Evolutionary conservation across 1,140 invertebrate species (phyloP), one percentile per base, ranked within the genome.

Genomic region (Drosophila punjabiensis): DNA sequence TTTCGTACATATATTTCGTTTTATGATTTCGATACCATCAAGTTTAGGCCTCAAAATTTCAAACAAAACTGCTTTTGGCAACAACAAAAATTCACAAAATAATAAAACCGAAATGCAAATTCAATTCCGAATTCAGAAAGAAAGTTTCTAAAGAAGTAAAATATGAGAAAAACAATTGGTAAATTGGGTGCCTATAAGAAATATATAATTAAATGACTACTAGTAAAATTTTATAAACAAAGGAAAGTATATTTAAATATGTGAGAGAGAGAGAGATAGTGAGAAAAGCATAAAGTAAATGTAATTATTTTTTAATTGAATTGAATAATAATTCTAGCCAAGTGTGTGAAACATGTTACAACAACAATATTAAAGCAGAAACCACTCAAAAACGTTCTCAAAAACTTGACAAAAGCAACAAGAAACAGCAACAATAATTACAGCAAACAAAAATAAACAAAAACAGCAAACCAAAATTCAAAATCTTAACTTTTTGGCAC

Each of bases 351-450:
- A 82, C 61, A 80, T 87, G 65, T 76, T 82, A 66, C 48, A 30
- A n/a, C 24, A 64, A 60, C 43, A 50, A 48, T 39, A 69, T 71
- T 59, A 85, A 30, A 61, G 68, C 68, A 74, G 39, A 60, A 78
- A 92, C 92, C 92, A 93, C 87, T 93, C 92, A 93, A 93, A 93
- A 93, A 93, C 92, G 92, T 93, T 93, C 92, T 82, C 65, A 88
- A 81, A 84, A 88, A 89, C 85, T 88, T 89, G 39, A 76, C 60
- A 76, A 45, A 60, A 75, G 76, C 69, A 85, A 43, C 10, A 79
- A 30, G 70, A 87, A 75, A 48, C 75, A 76, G 75, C 73, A 62
- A 63, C 67, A 76, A 74, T 33, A 69, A 68, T 30, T 30, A 55
- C 32, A 71, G 59, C 69, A 55, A 75, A 35, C 79, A 88, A 74